These are phyloP conservation scores for Lindbergichthys nudifrons DNA, from an alignment of 2,797 vertebrate species.

Conservation along the genomic window DNA sequence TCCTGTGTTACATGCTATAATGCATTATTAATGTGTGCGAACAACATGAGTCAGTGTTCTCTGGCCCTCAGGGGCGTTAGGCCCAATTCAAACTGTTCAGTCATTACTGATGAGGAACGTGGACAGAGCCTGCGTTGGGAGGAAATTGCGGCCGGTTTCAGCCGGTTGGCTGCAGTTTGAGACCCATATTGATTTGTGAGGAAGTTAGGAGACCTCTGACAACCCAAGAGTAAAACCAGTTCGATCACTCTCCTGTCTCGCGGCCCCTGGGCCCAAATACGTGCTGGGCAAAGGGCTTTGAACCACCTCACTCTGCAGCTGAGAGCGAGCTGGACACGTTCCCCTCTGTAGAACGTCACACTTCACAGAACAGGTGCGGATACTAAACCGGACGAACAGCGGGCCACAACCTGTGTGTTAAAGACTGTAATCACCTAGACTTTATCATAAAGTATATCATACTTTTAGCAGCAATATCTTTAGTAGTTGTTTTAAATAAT, in stretches of 20 bases:
- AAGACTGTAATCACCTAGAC: not conserved
- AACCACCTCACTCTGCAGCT: constrained; percentile 43
- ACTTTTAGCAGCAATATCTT: constrained; percentile 6
- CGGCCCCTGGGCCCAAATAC: constrained; percentile 30
- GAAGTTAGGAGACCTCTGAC: constrained; percentile 73
- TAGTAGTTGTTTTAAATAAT: constrained; percentile 3
- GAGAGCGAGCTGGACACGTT: constrained; percentile 52
- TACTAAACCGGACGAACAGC: constrained; percentile 11
- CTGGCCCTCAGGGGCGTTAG: constrained; percentile 54
- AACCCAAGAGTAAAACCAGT: constrained; percentile 67
- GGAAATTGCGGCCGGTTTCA: constrained; percentile 69
- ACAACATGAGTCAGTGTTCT: constrained; percentile 73
- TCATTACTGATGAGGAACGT: constrained; percentile 71
- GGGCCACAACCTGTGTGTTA: not conserved
- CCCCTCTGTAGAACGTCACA: constrained; percentile 43
- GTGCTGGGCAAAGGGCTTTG: constrained; percentile 40
- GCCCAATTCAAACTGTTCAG: constrained; percentile 58
- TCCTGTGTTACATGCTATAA: constrained; percentile 69
- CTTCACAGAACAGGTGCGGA: constrained; percentile 40
- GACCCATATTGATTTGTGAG: constrained; percentile 76
- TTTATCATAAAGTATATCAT: not conserved
- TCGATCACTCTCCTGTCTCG: constrained; percentile 56
- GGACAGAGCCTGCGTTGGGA: constrained; percentile 41
- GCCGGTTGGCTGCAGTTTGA: constrained; percentile 73
- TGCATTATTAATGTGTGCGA: constrained; percentile 77